These are phyloP conservation scores for Parus major DNA, from an alignment of 2,113 vertebrate species.

Conservation along the genomic window DNA sequence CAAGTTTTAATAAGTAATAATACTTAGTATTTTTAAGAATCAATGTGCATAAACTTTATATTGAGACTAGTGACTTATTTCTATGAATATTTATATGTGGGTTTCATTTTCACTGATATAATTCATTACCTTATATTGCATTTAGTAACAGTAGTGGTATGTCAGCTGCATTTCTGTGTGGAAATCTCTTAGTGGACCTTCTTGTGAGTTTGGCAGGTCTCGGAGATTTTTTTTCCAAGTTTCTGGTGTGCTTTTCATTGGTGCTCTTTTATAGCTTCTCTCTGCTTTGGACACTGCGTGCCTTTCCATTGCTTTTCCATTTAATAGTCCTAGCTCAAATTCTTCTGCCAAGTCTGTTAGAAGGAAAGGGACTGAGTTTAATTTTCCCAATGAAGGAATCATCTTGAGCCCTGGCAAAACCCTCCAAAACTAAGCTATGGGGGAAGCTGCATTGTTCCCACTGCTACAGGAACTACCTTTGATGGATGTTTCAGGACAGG, in stretches of 20 bases:
- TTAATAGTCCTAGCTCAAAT: not conserved
- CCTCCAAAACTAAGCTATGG: not conserved
- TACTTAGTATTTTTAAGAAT: not conserved
- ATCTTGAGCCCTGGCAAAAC: not conserved
- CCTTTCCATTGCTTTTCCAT: not conserved
- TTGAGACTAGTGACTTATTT: not conserved
- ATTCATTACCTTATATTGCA: not conserved
- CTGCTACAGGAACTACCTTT: not conserved
- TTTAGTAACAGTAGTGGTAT: not conserved
- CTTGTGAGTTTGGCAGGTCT: not conserved
- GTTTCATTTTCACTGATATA: not conserved
- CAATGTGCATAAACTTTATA: not conserved
- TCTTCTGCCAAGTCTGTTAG: conserved; percentile 16
- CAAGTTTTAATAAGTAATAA: not conserved
- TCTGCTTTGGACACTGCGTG: not conserved
- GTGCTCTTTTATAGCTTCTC: not conserved
- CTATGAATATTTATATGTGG: not conserved
- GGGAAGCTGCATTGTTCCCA: not conserved
- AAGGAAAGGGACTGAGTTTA: not conserved
- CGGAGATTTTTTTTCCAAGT: accelerated
- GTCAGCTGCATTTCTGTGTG: not conserved
- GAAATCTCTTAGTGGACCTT: not conserved
- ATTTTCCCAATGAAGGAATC: not conserved
- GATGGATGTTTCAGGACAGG: not conserved
- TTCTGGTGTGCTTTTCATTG: conserved; percentile 11